Evolutionary conservation across 2,888 invertebrate genomes (phyloP), one percentile per base, ranked within the genome.

Genomic region (Monoplex corrugatus): DNA sequence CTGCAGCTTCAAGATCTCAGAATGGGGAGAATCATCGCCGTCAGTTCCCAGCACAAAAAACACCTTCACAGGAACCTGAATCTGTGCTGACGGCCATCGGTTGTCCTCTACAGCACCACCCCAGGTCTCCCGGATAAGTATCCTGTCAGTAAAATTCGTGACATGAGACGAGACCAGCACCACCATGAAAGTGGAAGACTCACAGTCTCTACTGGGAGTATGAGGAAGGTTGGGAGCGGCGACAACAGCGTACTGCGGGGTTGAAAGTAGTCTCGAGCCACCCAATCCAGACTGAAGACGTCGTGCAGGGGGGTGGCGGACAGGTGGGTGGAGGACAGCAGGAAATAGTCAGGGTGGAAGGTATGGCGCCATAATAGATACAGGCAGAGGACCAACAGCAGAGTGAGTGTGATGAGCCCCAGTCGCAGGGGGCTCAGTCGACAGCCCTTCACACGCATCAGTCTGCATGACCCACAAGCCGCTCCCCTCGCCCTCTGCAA

Each of bases 111-210:
- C 45, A n/a, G 87, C 87, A 16, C 32, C 23, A n/a, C n/a, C 82
- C 87, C 87, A 87, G 3, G 87, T 87, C 32, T 82, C n/a, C 28
- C 87, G 87, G 50, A 87, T 87, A 28, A 57, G 35, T 32, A 10
- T 16, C 35, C 87, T 45, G 38, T 3, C 13, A 40, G 40, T 0
- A 32, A 35, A 45, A n/a, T 80, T 82, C 0, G 28, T 28, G n/a
- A 63, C n/a, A 3, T 45, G 87, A 2, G 78, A 78, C 16, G 43
- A 28, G n/a, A 87, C 80, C 38, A 87, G 44, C 35, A 45, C 82
- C 40, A 80, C 57, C 35, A 87, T 28, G 82, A 78, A 87, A n/a
- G 82, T 16, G 19, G 40, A 35, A 2, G 35, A 28, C 2, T 35
- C 3, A 23, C 87, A 87, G 2, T 23, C 38, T n/a, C 32, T 43